A percentile compares a stretch with the other conserved stretches of the same genome.
Conservation (phyloP, 1,140 invertebrate species). For the Aphaenogaster floridana region DNA sequence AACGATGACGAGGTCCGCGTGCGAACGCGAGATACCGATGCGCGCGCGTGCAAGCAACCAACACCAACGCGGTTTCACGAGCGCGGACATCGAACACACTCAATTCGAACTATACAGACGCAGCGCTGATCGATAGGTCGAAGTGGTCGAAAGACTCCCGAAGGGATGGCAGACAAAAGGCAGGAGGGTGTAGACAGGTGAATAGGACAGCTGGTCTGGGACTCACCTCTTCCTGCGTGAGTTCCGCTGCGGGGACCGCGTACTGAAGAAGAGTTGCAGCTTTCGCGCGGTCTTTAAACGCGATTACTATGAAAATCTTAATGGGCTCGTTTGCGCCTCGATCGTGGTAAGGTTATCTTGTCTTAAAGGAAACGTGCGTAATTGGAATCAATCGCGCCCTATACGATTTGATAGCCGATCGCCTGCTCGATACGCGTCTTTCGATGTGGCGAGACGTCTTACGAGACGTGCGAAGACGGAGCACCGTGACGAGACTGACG, state of each 20-base stretch:
- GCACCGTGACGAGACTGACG: slow-evolving; percentile 73
- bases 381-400: not conserved
- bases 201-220: slow-evolving; percentile 11
- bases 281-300: slow-evolving; percentile 69
- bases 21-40: slow-evolving; percentile 7
- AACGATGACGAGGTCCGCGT: slow-evolving; percentile 38
- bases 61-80: slow-evolving; percentile 3
- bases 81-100: slow-evolving; percentile 14
- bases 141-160: slow-evolving; percentile 34
- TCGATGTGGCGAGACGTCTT: not conserved
- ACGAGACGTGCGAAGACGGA: slow-evolving; percentile 70
- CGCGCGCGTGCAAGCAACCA: slow-evolving; percentile 30
- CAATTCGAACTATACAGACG: slow-evolving; percentile 10
- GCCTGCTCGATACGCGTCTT: slow-evolving; percentile 8
- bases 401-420: not conserved
- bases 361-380: slow-evolving; percentile 10
- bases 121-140: slow-evolving; percentile 60
- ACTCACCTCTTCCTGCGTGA: slow-evolving; percentile 83
- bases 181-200: not conserved
- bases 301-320: slow-evolving; percentile 46
- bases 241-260: slow-evolving; percentile 81
- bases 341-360: not conserved
- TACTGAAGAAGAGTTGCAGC: slow-evolving; percentile 85
- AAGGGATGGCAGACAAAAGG: slow-evolving; percentile 32
- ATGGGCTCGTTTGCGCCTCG: not conserved